Evolutionary conservation across 2,888 invertebrate species (phyloP), one percentile per base, ranked within the genome.

Genomic region (Pheosia gnoma): DNA sequence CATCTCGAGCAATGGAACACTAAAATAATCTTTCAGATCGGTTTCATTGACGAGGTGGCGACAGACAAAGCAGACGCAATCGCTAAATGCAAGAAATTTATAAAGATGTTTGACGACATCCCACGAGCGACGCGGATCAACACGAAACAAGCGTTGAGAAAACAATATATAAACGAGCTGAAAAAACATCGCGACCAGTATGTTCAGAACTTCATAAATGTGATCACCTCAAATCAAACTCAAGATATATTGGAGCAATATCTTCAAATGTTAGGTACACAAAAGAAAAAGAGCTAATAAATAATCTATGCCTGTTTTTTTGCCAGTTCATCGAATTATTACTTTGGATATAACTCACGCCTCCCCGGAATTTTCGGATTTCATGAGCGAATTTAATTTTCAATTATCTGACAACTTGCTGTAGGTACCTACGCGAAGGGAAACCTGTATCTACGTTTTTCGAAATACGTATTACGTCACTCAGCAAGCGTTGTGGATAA

Each of bases 21-120:
- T 9, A 43, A 51, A 9, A 38, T 3, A 9, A n/a, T 55, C 13
- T 76, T 75, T 45, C 70, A 88, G 86, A 89, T 96, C 52, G 96
- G 96, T 5, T 86, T 97, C 0, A 91, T 97, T 2, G 97, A 97
- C 88, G 96, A 96, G 82, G 78, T 96, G 49, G 96, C 95, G 5
- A 78, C 85, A 11, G 94, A 94, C 77, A 96, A 96, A 81, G 94
- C 91, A 8, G 96, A 96, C 52, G 95, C 95, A 0, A 75, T 97
- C 5, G 83, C 85, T 0, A 95, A 95, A 78, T 95, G 96, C 67
- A 95, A 95, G 68, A 81, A 92, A 36, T 96, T 95, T 76, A 93
- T 97, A 59, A 81, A 81, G 10, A 89, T 88, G 59, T 97, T 95
- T 85, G 91, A 94, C 53, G 95, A 94, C 67, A 94, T 97, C 62